Base-by-base conservation (phyloP, 2,888 invertebrate genomes). In the Mellilla xanthometata region DNA sequence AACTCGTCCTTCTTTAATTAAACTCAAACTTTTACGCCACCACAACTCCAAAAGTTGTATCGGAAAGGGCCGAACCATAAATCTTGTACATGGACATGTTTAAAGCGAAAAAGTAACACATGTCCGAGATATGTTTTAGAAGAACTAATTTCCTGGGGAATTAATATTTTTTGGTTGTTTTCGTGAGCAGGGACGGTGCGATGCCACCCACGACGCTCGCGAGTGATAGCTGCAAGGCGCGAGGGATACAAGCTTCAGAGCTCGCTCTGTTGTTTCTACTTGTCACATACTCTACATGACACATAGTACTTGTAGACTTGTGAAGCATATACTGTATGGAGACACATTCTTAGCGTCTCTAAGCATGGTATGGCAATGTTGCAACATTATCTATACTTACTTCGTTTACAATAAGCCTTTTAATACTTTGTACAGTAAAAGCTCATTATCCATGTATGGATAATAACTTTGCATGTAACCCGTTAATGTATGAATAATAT, bases 81-180 rank as follows among this genome's bases (percentile, higher is more conserved):
- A 89, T 88, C 86, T 87, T 80, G 62, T 27, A 48, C 57, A 60
- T 59, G 58, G 75, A 72, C 81, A 81, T 81, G 72, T 83, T 80
- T 76, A 81, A 82, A 84, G 85, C 83, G 86, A 88, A 88, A 88
- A 87, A 83, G 84, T 85, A 88, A 89, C 89, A 88, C 83, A 81
- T 88, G 87, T 87, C 83, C 75, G 72, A 76, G 62, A 62, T 76
- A 69, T 85, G 87, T 87, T 86, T 82, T 85, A 87, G 84, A 84
- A 81, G 77, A 83, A 81, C 88, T 88, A 89, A 89, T 89, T 89
- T 87, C 79, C 83, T 82, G 76, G 60, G 72, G 76, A 75, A 75
- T 81, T 68, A 67, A 70, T 69, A 65, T 72, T 79, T 82, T 80
- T 80, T 74, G 61, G 57, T 72, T 72, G 62, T 76, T 67, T 80